Evolutionary conservation across 2,113 vertebrate species (phyloP).

Genomic region (Forbesichthys papilliferus): DNA sequence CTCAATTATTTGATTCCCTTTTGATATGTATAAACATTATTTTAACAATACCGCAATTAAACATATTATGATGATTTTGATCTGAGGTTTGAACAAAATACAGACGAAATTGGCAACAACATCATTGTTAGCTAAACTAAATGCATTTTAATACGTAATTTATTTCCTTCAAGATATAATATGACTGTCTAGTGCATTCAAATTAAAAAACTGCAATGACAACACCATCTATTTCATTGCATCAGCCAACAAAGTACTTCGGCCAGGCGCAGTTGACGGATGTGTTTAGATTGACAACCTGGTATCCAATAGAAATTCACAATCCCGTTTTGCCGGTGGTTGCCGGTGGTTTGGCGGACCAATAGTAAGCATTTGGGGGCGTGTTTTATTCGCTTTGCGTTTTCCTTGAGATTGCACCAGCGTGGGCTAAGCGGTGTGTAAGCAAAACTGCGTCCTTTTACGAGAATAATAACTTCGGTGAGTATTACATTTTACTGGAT

Average conservation of each 20-base stretch:
- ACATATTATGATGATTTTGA: too few relatives aligned
- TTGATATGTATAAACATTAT: too few relatives aligned
- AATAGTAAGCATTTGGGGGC: conserved; percentile 50
- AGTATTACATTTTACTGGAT: conserved; percentile 35
- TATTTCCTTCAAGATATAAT: background rate
- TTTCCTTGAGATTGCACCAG: conserved; percentile 44
- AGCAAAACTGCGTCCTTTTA: conserved; percentile 31
- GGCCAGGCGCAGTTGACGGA: conserved; percentile 28
- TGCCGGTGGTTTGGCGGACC: background rate
- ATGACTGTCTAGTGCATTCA: background rate
- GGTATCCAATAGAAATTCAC: conserved; percentile 52
- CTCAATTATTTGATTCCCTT: too few relatives aligned
- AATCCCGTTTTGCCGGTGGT: background rate
- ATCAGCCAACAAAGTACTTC: conserved; percentile 67
- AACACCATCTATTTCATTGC: conserved; percentile 62
- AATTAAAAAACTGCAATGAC: background rate
- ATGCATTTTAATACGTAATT: background rate
- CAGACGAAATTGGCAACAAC: too few relatives aligned
- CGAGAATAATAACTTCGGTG: conserved; percentile 47
- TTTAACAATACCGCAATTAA: too few relatives aligned
- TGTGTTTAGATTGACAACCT: conserved; percentile 45
- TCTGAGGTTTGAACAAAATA: too few relatives aligned
- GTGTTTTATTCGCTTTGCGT: background rate
- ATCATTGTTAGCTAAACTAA: too few relatives aligned
- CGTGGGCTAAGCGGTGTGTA: conserved; percentile 48